phyloP scores from a whole-genome alignment of 2,797 vertebrate species.

The Rhinella marina region DNA sequence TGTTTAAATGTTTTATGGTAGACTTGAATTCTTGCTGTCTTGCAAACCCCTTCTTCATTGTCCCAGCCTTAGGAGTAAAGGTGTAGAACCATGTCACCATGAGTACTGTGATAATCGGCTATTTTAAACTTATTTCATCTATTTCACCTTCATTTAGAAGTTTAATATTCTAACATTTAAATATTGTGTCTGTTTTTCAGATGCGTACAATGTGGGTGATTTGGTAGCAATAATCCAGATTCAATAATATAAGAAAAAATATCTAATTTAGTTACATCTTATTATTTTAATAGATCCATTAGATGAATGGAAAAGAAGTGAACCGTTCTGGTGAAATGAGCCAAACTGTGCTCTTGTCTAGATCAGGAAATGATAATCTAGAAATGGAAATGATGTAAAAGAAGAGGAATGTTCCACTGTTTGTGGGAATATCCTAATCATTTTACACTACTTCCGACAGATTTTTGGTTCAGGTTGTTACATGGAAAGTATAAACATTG shows the following conservation, averaged over 20 bases:
- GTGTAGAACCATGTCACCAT: too few species aligned
- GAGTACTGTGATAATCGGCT: too few species aligned
- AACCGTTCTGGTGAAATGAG: not conserved
- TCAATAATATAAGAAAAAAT: not conserved
- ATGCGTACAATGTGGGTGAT: not conserved
- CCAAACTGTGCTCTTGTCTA: not conserved
- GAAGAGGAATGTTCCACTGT: constrained; percentile 32
- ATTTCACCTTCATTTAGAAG: not conserved
- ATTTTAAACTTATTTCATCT: not conserved
- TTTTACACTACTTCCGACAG: constrained; percentile 21
- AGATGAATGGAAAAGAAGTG: not conserved
- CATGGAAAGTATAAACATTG: constrained; percentile 30
- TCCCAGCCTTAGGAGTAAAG: too few species aligned
- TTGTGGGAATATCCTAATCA: constrained; percentile 41
- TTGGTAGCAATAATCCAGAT: not conserved
- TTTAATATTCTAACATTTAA: not conserved
- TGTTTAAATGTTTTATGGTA: not conserved
- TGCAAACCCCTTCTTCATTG: not conserved
- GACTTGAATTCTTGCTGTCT: not conserved
- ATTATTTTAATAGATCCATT: not conserved
- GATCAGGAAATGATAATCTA: constrained; percentile 14
- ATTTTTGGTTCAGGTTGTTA: constrained; percentile 13
- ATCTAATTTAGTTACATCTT: not conserved
- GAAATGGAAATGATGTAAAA: constrained; percentile 37
- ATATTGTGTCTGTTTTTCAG: not conserved